A percentile compares a stretch with the other conserved stretches of the same genome.
phyloP scores from a whole-genome alignment of 2,113 vertebrate genomes.

The Pitta sordida region DNA sequence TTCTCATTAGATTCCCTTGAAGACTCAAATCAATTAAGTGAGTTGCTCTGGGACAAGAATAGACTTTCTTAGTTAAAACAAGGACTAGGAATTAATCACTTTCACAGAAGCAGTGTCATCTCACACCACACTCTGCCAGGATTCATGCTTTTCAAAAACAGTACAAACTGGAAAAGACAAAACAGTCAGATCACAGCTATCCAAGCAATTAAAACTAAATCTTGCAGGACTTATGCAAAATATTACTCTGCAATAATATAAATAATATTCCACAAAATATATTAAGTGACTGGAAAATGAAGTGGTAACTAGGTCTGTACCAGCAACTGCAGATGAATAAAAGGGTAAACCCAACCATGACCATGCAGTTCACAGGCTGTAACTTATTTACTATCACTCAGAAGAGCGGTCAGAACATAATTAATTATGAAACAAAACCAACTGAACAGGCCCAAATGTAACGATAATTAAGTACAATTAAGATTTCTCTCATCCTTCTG shows the following conservation, averaged over 20 bases:
- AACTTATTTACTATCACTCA: neutral
- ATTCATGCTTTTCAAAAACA: neutral
- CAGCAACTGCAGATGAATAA: neutral
- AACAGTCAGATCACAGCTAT: neutral
- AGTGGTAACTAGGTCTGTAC: neutral
- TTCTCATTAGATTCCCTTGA: neutral
- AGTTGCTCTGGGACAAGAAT: neutral
- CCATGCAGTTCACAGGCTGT: neutral
- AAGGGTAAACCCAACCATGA: neutral
- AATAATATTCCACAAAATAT: too few species aligned
- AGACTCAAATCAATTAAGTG: neutral
- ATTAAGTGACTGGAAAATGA: neutral
- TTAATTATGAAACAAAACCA: neutral
- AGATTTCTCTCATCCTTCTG: neutral
- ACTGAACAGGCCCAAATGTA: neutral
- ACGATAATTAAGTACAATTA: neutral
- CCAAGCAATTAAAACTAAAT: neutral
- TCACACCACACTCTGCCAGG: neutral
- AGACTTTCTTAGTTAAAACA: neutral
- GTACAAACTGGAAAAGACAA: neutral
- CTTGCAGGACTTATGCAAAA: neutral
- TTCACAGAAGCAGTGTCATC: neutral
- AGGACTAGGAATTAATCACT: neutral
- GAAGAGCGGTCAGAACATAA: neutral
- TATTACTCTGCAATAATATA: too few species aligned